Evolutionary conservation across 2,797 vertebrate species (phyloP), one percentile per base, ranked within the genome.

Genomic region (Crenichthys baileyi): DNA sequence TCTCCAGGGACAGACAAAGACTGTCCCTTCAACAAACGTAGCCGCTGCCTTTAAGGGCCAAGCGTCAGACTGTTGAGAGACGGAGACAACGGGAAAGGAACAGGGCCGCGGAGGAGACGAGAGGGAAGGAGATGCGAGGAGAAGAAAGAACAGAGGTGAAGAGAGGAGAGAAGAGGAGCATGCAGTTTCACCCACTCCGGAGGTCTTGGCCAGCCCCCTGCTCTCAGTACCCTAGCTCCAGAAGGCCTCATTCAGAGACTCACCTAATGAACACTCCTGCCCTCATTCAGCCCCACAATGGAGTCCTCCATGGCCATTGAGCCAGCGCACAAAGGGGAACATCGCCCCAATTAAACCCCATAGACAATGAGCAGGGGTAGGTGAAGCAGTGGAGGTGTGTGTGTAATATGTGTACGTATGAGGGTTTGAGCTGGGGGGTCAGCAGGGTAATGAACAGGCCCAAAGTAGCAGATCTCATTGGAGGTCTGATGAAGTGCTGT

Each of bases 221-320:
- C 92, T 88, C 92, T 92, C 87, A 86, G 86, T 89, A 76, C 81
- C 88, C 90, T 89, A 90, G 89, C 93, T 94, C 91, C 91, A 93
- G 93, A 94, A 93, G 93, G 91, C 91, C 91, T 91, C 91, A 95
- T 96, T 96, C 95, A 95, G 94, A 90, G 86, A 88, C 92, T 93
- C 93, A 96, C 95, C 96, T 96, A 96, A 96, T 96, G 96, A 96
- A 95, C 96, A 96, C 96, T 96, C 95, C 94, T 95, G 95, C 94
- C 95, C 95, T 95, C 94, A 95, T 95, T 96, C 95, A 96, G 79
- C 77, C 83, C 85, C 85, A 96, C 96, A 96, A 96, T 95, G 92
- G 92, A 92, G 94, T 92, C 94, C 95, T 96, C 94, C 93, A 96
- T 92, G 72, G 87, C 95, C 90, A 96, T 96, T 96, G 95, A 96